Base-by-base conservation (phyloP, 2,888 invertebrate species). In the Melanchra persicariae region DNA sequence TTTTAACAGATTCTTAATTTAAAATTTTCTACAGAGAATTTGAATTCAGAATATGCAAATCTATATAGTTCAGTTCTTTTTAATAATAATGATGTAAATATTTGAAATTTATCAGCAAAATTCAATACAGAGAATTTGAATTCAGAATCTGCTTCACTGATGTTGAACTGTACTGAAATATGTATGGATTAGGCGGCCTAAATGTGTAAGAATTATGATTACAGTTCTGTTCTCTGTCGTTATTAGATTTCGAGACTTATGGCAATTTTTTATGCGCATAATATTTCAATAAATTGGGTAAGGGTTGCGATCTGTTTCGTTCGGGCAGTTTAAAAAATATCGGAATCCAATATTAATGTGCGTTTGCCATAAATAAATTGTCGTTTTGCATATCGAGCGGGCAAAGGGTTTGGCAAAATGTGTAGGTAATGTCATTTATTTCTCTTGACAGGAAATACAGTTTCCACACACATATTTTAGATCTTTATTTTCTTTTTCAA, bases 281-380 rank as follows among this genome's bases (percentile, higher is more conserved):
- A 80, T 58, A 55, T 80, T 68, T 64, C 70, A 62, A 71, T 80
- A 79, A 79, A 75, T 80, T 68, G 1, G 45, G 47, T 1, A 49
- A 61, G 67, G 71, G 62, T 10, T 30, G 45, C 22, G 51, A 63
- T 79, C 75, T 63, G 66, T 60, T 37, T 26, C 26, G 17, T 47
- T 51, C 22, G 52, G 17, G 24, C 59, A 30, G 34, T 62, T 68
- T 74, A 66, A 79, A n/a, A 75, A 79, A 74, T 79, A 74, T 62
- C 45, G 58, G 22, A 49, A 10, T 51, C n/a, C 58, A 54, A 40
- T 69, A 59, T 69, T 34, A 72, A 78, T 67, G 52, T 52, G 51
- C 26, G 26, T 5, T 26, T 8, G 60, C 43, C 61, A 24, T 65
- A 74, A 69, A 74, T 78, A 65, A 45, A 73, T 62, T 69, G 54